A percentile compares a stretch with the other conserved stretches of the same genome.
phyloP scores from a whole-genome alignment of 2,113 vertebrate genomes.

The Phalacrocorax aristotelis region DNA sequence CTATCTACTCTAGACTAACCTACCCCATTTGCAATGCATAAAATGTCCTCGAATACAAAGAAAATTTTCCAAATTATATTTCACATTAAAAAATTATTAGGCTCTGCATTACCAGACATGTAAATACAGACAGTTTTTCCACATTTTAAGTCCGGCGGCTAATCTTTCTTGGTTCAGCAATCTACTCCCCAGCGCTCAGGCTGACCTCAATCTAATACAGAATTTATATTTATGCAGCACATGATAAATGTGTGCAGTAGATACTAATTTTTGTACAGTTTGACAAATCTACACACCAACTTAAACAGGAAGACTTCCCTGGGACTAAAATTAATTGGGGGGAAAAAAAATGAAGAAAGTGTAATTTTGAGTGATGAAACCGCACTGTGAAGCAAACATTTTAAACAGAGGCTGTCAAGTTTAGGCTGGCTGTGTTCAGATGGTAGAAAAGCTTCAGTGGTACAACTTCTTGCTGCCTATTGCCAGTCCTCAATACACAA shows the following conservation, averaged over 20 bases:
- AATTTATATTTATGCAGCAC: background rate
- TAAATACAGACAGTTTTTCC: background rate
- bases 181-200: background rate
- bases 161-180: background rate
- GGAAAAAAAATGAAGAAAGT: background rate
- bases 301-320: background rate
- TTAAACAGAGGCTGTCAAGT: background rate
- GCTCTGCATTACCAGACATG: background rate
- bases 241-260: background rate
- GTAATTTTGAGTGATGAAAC: background rate
- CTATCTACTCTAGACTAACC: background rate
- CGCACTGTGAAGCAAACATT: background rate
- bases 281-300: background rate
- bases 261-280: background rate
- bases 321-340: background rate
- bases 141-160: background rate
- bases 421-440: background rate
- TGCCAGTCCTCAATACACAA: background rate
- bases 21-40: background rate
- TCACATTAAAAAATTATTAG: background rate
- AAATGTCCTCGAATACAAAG: background rate
- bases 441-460: background rate
- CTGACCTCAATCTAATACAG: background rate
- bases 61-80: background rate
- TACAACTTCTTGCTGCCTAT: background rate